phyloP scores from a whole-genome alignment of 2,113 vertebrate genomes.

The Motacilla tschutschensis region DNA sequence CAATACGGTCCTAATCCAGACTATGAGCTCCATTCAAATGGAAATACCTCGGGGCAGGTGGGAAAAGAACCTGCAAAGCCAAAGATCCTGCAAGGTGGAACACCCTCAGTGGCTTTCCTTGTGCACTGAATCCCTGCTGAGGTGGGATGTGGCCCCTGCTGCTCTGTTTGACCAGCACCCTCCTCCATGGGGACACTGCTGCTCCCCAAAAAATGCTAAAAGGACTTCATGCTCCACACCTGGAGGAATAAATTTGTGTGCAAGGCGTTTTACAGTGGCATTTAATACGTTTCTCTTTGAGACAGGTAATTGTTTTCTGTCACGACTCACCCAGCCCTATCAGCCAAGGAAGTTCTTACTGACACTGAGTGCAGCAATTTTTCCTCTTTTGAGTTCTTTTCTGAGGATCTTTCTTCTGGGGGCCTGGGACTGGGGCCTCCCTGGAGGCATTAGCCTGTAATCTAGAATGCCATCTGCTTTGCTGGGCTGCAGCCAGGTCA shows the following conservation, averaged over 20 bases:
- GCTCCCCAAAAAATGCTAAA: background rate
- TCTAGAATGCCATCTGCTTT: slow-evolving; percentile 59
- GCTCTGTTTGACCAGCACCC: background rate
- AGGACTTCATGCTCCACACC: background rate
- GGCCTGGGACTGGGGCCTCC: background rate
- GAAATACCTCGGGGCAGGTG: background rate
- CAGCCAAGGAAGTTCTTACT: background rate
- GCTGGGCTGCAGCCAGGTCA: slow-evolving; percentile 37
- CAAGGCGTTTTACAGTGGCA: background rate
- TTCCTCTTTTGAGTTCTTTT: slow-evolving; percentile 6
- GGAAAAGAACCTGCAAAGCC: background rate
- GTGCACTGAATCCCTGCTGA: fast-evolving
- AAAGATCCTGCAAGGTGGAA: background rate
- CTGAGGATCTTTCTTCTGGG: background rate
- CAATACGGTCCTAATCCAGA: too few relatives aligned
- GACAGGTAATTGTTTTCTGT: background rate
- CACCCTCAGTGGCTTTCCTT: background rate
- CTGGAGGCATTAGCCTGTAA: slow-evolving; percentile 40
- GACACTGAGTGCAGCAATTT: background rate
- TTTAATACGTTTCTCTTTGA: background rate
- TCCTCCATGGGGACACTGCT: background rate
- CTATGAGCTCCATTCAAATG: background rate
- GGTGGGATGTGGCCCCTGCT: background rate
- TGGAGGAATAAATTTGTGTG: background rate
- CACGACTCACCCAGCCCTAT: background rate